A percentile compares a stretch with the other conserved stretches of the same genome.
Evolutionary conservation across 2,113 vertebrate genomes (phyloP).

Genomic region (Oncorhynchus gorbuscha): DNA sequence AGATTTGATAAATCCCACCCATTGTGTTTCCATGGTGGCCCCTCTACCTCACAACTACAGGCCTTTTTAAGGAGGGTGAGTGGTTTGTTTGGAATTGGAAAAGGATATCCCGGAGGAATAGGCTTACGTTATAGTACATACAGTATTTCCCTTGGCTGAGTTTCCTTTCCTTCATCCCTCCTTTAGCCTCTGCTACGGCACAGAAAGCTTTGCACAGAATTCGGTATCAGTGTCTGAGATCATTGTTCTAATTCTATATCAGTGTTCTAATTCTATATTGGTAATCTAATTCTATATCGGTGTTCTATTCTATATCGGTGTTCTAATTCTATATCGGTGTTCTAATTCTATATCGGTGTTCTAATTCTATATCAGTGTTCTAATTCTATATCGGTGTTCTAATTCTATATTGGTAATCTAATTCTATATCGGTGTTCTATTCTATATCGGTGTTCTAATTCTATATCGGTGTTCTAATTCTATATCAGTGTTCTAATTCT

Average conservation of each 20-base stretch:
- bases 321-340: not conserved
- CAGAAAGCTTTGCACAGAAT: not conserved
- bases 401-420: not conserved
- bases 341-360: not conserved
- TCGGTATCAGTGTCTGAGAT: not conserved
- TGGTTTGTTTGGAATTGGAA: constrained; percentile 42
- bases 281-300: not conserved
- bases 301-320: not conserved
- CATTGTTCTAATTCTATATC: not conserved
- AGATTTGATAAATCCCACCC: not conserved
- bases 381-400: not conserved
- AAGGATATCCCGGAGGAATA: constrained; percentile 52
- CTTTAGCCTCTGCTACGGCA: not conserved
- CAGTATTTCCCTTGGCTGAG: constrained; percentile 22
- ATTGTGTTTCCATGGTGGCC: constrained; percentile 15
- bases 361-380: constrained; percentile 1
- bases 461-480: not conserved
- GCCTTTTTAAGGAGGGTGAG: constrained; percentile 43
- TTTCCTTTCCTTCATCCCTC: constrained; percentile 24
- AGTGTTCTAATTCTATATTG: not conserved
- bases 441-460: not conserved
- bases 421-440: constrained; percentile 1
- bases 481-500: not conserved
- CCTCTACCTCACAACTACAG: constrained; percentile 31
- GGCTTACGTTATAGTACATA: constrained; percentile 37